Evolutionary conservation across 2,113 vertebrate species (phyloP).

Genomic region (Struthio camelus): DNA sequence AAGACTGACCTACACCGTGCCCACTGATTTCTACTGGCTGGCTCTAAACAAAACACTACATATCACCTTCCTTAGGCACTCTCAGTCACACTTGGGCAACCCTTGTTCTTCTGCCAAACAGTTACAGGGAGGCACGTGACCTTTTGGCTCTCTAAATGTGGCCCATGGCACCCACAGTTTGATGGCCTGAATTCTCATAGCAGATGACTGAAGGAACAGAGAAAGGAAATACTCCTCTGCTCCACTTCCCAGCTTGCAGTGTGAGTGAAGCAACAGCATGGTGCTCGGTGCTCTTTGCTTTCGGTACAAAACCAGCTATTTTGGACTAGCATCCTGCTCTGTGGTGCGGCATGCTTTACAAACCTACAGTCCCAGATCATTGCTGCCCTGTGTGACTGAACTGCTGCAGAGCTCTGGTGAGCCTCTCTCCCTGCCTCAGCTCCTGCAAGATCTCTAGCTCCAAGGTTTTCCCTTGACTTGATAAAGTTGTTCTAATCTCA

Average conservation of each 20-base stretch:
- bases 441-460: neutral
- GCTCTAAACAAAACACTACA: neutral
- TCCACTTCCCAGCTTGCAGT: neutral
- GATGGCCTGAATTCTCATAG: neutral
- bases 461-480: neutral
- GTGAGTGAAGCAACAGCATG: neutral
- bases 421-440: neutral
- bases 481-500: too few relatives aligned
- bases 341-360: neutral
- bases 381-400: neutral
- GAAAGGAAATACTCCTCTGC: neutral
- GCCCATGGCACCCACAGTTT: neutral
- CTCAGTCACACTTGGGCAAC: neutral
- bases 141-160: neutral
- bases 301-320: neutral
- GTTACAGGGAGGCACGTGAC: neutral
- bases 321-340: neutral
- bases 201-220: neutral
- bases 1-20: neutral
- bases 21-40: neutral
- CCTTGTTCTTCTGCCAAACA: neutral
- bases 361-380: neutral
- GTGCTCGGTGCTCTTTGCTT: neutral
- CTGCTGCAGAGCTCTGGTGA: neutral
- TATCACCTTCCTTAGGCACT: neutral